Evolutionary conservation across 2,888 invertebrate genomes (phyloP), one percentile per base, ranked within the genome.

Genomic region (Melieria picta): DNA sequence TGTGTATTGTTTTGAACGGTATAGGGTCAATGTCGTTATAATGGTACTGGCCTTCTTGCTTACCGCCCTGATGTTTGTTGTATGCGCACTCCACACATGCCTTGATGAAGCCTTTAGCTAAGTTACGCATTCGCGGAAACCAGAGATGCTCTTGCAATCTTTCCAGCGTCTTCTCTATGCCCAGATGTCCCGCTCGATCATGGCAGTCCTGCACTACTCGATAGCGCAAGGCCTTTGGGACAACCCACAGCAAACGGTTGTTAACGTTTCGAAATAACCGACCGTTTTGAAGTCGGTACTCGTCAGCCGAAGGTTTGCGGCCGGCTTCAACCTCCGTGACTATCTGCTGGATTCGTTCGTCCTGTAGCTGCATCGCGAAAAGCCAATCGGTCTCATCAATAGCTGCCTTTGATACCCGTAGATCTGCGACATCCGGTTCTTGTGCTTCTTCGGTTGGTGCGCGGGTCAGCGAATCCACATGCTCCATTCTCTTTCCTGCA

Each of bases 11-110:
- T 9, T 69, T 50, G 4, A 72, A 71, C 4, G 71, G 73, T 13
- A 76, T 50, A 0, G 70, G 65, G 6, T 57, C 60, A 5, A 69
- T 63, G 3, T 68, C 65, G 30, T 67, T 65, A 13, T 68, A 73
- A 48, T 75, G 72, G 13, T 69, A 71, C 56, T 72, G 65, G 7
- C 63, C 71, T 60, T 72, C 74, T 11, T 64, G 45, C 56, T 64
- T 71, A 11, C 72, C 72, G 11, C 69, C 66, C 42, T 55, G 65
- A 13, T 43, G 45, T 73, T 87, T 86, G 46, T 80, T 78, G 57
- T 82, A 84, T 4, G 85, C 66, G 66, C 86, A 88, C 4, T 64
- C 68, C 46, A 64, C 16, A 56, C 63, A 75, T 7, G 64, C 48
- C 7, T 57, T 72, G 4, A 60, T 48, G 46, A 50, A 63, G 7